A percentile compares a stretch with the other conserved stretches of the same genome.
phyloP scores from a whole-genome alignment of 1,140 invertebrate genomes.

The Colletes gigas region DNA sequence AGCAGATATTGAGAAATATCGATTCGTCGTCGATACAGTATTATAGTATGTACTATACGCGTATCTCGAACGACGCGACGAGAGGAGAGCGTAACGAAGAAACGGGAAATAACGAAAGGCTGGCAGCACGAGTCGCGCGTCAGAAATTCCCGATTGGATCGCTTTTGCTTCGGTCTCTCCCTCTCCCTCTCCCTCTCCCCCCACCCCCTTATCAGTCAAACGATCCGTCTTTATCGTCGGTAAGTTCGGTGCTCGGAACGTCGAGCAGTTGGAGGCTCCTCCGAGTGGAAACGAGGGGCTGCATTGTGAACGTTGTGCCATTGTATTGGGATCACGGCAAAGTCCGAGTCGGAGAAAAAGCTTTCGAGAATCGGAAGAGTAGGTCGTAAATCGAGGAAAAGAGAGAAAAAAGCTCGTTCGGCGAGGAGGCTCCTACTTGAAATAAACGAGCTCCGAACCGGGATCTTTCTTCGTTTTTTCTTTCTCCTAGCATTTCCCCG shows the following conservation, averaged over 20 bases:
- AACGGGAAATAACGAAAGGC: background rate
- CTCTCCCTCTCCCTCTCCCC: no score
- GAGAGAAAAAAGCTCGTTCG: background rate
- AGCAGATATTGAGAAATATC: no score
- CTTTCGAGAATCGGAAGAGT: conserved; percentile 18
- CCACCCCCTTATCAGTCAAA: background rate
- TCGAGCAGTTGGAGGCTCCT: background rate
- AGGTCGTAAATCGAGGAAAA: conserved; percentile 18
- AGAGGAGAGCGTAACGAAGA: background rate
- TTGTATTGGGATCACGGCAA: conserved; percentile 2
- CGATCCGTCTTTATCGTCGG: conserved; percentile 6
- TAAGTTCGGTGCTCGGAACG: background rate
- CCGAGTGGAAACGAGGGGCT: background rate
- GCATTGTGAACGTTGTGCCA: background rate
- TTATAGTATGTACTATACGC: no score
- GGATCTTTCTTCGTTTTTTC: no score
- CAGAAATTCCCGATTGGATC: background rate
- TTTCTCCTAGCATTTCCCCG: background rate
- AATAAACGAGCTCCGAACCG: background rate
- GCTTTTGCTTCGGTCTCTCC: background rate
- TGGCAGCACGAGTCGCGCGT: background rate
- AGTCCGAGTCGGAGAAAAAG: background rate
- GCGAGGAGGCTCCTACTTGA: background rate
- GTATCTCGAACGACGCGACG: no score
- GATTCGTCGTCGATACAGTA: no score